phyloP scores from a whole-genome alignment of 2,888 invertebrate species.

The Eucera pruinosa region DNA sequence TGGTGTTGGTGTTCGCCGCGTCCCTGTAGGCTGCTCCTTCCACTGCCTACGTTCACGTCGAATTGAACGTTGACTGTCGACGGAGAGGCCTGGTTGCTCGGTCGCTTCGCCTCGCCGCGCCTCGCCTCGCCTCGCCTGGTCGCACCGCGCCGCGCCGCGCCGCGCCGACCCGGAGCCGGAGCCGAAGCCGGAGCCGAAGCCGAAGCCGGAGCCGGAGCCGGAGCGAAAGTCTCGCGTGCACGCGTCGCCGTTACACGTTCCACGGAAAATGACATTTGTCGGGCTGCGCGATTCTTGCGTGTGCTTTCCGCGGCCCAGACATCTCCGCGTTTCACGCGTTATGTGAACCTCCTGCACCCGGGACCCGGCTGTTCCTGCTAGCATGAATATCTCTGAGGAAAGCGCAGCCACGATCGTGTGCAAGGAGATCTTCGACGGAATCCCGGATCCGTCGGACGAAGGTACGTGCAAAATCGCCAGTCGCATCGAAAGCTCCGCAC shows the following conservation, averaged over 20 bases:
- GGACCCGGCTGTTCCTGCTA: slow-evolving; percentile 41
- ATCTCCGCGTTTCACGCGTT: slow-evolving; percentile 38
- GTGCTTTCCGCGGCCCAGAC: slow-evolving; percentile 21
- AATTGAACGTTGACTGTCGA: slow-evolving; percentile 81
- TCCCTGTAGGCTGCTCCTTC: slow-evolving; percentile 49
- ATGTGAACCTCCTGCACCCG: slow-evolving; percentile 55
- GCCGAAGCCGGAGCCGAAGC: too few relatives aligned
- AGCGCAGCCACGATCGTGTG: slow-evolving; percentile 88
- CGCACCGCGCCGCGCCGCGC: too few relatives aligned
- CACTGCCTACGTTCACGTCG: slow-evolving; percentile 78
- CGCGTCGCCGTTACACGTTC: slow-evolving; percentile 56
- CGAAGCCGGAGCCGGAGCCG: too few relatives aligned
- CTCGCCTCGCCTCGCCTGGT: too few relatives aligned
- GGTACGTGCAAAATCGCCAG: slow-evolving; percentile 86
- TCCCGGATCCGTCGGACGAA: slow-evolving; percentile 92
- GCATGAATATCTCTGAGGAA: slow-evolving; percentile 83
- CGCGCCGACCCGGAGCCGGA: too few relatives aligned
- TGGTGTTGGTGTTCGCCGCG: too few relatives aligned
- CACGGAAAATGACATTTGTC: slow-evolving; percentile 66
- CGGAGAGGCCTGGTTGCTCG: slow-evolving; percentile 68
- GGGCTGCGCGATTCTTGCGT: slow-evolving; percentile 26
- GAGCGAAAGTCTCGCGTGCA: slow-evolving; percentile 62
- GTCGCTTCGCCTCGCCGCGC: too few relatives aligned
- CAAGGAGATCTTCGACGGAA: slow-evolving; percentile 94
- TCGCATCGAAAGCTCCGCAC: neutral